Evolutionary conservation across 2,888 invertebrate genomes (phyloP).

Genomic region (Micropterix aruncella): DNA sequence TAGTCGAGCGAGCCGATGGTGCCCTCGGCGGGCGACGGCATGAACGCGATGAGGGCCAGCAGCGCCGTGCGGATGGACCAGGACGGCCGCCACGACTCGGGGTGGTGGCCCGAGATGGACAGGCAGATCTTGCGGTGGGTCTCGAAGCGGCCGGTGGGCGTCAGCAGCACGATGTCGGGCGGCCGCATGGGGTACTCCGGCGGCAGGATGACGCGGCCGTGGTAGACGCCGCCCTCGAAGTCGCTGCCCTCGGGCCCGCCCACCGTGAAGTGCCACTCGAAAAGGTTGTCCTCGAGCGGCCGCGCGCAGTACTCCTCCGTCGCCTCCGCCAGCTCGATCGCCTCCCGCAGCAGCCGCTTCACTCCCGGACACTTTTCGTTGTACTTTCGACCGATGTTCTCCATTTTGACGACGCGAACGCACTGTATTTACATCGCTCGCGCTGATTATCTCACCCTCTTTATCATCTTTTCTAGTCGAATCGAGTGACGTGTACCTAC

Average conservation of each 20-base stretch:
- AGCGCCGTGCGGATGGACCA: conserved; percentile 93
- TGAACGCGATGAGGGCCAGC: conserved; percentile 84
- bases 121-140: conserved; percentile 88
- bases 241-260: conserved; percentile 79
- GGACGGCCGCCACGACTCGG: conserved; percentile 96
- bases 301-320: conserved; percentile 83
- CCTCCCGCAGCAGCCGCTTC: conserved; percentile 87
- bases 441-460: too few species aligned
- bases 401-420: too few species aligned
- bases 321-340: conserved; percentile 68
- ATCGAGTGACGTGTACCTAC: too few species aligned
- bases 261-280: conserved; percentile 97
- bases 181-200: conserved; percentile 97
- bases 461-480: too few species aligned
- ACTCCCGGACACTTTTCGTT: conserved; percentile 60
- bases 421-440: too few species aligned
- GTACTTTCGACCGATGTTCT: conserved; percentile 33
- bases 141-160: conserved; percentile 90
- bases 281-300: conserved; percentile 87
- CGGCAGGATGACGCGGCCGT: conserved; percentile 82
- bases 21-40: conserved; percentile 82
- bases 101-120: conserved; percentile 91
- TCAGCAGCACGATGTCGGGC: conserved; percentile 83
- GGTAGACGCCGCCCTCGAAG: conserved; percentile 84
- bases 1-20: conserved; percentile 89